These are phyloP conservation scores for Strongylocentrotus purpuratus DNA, from an alignment of 35 echinoderm and acorn worm species.

Conservation along the genomic window DNA sequence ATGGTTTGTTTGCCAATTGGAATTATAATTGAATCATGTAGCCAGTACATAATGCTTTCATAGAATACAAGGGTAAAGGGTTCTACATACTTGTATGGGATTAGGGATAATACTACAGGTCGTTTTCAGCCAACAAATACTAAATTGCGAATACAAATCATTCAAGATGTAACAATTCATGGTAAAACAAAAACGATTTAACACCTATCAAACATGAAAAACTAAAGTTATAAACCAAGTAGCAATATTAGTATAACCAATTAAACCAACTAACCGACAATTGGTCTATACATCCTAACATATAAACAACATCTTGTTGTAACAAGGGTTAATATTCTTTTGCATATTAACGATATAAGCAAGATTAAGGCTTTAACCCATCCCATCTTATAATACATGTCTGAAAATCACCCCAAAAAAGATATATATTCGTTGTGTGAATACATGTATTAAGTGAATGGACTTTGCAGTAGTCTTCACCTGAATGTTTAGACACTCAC, in stretches of 20 bases:
- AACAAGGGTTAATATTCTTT: background rate
- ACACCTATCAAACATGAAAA: background rate
- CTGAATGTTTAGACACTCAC: background rate
- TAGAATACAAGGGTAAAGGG: background rate
- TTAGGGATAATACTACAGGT: background rate
- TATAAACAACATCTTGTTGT: background rate
- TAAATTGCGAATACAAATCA: background rate
- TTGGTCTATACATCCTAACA: too few relatives aligned
- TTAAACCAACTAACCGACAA: too few relatives aligned
- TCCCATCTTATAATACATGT: background rate
- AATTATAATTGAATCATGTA: background rate
- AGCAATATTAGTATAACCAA: too few relatives aligned
- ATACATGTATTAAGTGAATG: background rate
- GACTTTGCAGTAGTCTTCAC: background rate
- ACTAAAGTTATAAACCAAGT: background rate
- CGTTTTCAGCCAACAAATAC: background rate
- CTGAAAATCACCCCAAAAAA: background rate
- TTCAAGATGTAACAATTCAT: background rate
- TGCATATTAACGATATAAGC: background rate
- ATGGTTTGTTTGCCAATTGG: too few relatives aligned
- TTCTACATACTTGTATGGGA: background rate
- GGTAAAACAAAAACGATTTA: background rate
- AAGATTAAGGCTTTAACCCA: background rate
- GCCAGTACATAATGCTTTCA: background rate
- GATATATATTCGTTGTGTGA: too few relatives aligned